phyloP scores from a whole-genome alignment of 2,113 vertebrate species.

The Ptilorrhoa leucosticta region DNA sequence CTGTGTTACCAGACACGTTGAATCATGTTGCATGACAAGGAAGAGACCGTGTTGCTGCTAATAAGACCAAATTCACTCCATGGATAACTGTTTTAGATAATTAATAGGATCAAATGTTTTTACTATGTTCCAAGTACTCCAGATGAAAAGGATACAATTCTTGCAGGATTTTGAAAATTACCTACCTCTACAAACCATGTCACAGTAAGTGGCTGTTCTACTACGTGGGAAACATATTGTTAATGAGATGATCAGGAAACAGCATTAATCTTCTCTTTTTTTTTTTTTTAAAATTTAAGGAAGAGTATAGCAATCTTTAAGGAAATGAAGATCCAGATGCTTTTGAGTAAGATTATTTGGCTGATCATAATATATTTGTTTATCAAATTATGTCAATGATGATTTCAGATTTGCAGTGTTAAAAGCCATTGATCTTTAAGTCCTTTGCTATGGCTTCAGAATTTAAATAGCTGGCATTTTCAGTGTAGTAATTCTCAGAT shows the following conservation, averaged over 20 bases:
- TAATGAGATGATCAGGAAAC: not conserved
- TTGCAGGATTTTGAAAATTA: conserved; percentile 14
- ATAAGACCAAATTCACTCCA: not conserved
- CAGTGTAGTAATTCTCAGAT: not conserved
- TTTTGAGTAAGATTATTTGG: not conserved
- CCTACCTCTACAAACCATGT: not conserved
- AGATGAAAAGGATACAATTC: conserved; percentile 2
- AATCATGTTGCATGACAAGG: not conserved
- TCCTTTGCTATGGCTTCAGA: not conserved
- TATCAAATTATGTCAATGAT: not conserved
- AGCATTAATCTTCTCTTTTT: not conserved
- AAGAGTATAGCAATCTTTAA: not conserved
- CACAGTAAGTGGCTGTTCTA: not conserved
- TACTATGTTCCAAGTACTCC: not conserved
- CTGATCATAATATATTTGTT: not conserved
- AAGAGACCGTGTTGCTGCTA: not conserved
- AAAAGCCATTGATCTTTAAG: not conserved
- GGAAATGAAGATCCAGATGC: not conserved
- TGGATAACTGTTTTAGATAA: not conserved
- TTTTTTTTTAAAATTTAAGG: not conserved
- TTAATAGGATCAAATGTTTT: conserved; percentile 20
- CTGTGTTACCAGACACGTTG: not conserved
- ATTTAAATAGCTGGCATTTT: not conserved
- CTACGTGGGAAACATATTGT: not conserved
- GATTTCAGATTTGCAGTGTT: not conserved